Evolutionary conservation across 2,888 invertebrate species (phyloP).

Genomic region (Tipula lateralis): DNA sequence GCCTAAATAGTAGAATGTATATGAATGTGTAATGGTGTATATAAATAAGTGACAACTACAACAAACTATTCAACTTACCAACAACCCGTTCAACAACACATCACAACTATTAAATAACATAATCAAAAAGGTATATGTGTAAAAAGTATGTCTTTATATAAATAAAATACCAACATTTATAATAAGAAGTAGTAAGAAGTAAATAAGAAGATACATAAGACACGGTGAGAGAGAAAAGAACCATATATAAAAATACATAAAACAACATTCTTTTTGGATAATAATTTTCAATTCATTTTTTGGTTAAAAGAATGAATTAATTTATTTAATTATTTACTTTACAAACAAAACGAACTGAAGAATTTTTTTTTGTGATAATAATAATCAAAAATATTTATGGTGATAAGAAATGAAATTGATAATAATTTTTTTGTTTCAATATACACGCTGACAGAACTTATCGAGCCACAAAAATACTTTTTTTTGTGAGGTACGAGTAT

Average conservation of each 20-base stretch:
- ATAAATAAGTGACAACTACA: neutral
- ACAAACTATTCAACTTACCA: neutral
- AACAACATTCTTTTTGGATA: neutral
- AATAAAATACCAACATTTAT: neutral
- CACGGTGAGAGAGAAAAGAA: conserved; percentile 20
- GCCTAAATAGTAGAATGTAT: neutral
- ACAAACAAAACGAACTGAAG: neutral
- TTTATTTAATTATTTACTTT: neutral
- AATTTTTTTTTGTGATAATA: neutral
- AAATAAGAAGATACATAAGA: neutral
- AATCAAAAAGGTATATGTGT: neutral
- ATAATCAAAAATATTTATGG: neutral
- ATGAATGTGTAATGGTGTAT: neutral
- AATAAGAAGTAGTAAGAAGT: neutral
- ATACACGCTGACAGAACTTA: neutral
- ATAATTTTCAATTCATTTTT: neutral
- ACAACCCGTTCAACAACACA: neutral
- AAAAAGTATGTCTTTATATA: neutral
- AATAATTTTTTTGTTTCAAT: neutral
- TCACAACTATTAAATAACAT: conserved; percentile 2
- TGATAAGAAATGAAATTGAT: conserved; percentile 9
- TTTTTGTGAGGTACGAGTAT: neutral
- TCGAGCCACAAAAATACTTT: neutral
- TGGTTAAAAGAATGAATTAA: neutral
- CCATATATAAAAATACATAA: neutral